A percentile compares a stretch with the other conserved stretches of the same genome.
These are phyloP conservation scores for Philonicus albiceps DNA, from an alignment of 2,888 invertebrate genomes.

Conservation along the genomic window DNA sequence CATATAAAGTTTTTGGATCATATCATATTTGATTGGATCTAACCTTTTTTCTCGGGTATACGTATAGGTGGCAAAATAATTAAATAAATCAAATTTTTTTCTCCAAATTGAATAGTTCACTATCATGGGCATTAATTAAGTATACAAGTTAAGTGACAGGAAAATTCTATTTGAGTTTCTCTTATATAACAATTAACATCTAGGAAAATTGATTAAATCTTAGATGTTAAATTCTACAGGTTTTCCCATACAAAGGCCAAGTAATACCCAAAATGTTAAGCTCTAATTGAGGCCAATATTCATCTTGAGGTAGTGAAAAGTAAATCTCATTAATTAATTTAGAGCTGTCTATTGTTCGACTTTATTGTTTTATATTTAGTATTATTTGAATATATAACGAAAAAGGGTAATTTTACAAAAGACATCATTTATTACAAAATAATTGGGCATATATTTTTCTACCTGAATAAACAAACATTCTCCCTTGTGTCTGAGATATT, in stretches of 20 bases:
- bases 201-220: not conserved
- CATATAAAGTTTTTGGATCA: no score
- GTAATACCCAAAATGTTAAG: not conserved
- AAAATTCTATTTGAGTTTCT: not conserved
- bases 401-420: not conserved
- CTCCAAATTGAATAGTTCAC: no score
- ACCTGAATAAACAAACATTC: not conserved
- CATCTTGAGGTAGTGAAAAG: not conserved
- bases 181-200: not conserved
- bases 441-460: not conserved
- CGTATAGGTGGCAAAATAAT: no score
- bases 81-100: no score
- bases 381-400: not conserved
- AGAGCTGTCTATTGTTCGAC: not conserved
- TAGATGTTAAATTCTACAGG: not conserved
- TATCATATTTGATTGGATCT: no score
- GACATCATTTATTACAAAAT: not conserved
- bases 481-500: no score
- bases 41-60: no score
- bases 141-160: not conserved
- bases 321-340: not conserved
- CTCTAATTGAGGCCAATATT: not conserved
- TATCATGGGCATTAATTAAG: no score
- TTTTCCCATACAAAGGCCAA: not conserved
- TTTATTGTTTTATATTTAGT: not conserved